Percentiles rank a stretch among this genome's conserved stretches.
These are phyloP conservation scores for Pollenia griseotomentosa DNA, from an alignment of 2,888 invertebrate genomes.

Conservation along the genomic window DNA sequence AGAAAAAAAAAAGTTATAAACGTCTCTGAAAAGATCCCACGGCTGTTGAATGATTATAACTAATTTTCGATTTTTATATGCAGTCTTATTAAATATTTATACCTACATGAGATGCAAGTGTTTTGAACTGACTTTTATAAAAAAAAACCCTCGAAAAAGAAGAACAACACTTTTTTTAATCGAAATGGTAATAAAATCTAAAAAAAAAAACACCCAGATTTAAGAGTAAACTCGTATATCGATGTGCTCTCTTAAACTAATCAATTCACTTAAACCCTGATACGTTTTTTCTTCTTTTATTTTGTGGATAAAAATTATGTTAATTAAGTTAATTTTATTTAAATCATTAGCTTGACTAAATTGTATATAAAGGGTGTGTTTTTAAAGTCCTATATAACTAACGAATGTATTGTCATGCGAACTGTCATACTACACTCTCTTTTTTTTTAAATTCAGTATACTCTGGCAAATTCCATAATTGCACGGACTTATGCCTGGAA, in stretches of 20 bases:
- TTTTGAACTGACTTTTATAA: slow-evolving; percentile 42
- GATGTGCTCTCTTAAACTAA: slow-evolving; percentile 24
- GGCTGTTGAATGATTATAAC: slow-evolving; percentile 65
- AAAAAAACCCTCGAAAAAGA: neutral
- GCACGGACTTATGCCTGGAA: too few species aligned
- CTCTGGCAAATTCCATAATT: too few species aligned
- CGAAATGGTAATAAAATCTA: slow-evolving; percentile 26
- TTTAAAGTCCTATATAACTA: neutral
- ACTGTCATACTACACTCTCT: neutral
- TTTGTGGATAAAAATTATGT: slow-evolving; percentile 55
- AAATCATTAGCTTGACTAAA: slow-evolving; percentile 57
- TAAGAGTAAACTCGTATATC: neutral
- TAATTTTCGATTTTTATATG: slow-evolving; percentile 60
- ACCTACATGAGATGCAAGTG: slow-evolving; percentile 55
- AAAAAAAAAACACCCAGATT: slow-evolving; percentile 6
- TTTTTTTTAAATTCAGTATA: too few species aligned
- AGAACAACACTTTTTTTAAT: too few species aligned
- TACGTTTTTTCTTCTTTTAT: too few species aligned
- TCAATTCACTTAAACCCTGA: slow-evolving; percentile 37
- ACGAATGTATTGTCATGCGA: neutral
- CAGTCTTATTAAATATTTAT: slow-evolving; percentile 20
- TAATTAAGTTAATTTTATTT: slow-evolving; percentile 70
- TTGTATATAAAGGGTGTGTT: slow-evolving; percentile 9
- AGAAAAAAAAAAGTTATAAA: slow-evolving; percentile 58
- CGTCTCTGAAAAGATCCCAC: slow-evolving; percentile 65